These are phyloP conservation scores for Phalacrocorax carbo DNA, from an alignment of 2,113 vertebrate genomes.

Conservation along the genomic window DNA sequence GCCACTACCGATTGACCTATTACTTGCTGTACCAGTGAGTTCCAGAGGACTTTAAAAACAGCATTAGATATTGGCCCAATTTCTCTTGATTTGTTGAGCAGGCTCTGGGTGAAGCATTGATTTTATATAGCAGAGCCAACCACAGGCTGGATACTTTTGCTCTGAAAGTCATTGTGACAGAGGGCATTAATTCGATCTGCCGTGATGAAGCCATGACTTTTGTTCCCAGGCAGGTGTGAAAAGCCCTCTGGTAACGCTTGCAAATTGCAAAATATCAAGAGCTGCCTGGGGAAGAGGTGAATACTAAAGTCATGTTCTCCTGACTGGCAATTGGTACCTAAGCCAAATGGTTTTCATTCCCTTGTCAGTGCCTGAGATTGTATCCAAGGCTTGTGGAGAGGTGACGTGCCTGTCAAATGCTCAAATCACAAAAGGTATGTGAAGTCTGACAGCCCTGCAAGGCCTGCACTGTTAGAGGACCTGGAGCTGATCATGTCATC, in stretches of 20 bases:
- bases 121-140: background rate
- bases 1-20: background rate
- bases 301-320: background rate
- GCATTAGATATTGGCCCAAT: background rate
- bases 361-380: background rate
- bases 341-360: constrained; percentile 40
- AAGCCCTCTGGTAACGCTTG: constrained; percentile 49
- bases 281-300: constrained; percentile 26
- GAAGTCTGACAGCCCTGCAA: background rate
- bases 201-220: constrained; percentile 6
- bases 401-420: background rate
- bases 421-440: background rate
- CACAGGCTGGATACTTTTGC: background rate
- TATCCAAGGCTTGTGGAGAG: background rate
- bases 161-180: constrained; percentile 39
- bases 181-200: constrained; percentile 18
- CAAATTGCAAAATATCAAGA: constrained; percentile 52
- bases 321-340: constrained; percentile 45
- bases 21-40: background rate
- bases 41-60: background rate
- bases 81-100: constrained; percentile 7
- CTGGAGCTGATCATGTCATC: background rate
- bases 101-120: background rate
- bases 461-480: background rate
- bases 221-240: constrained; percentile 48